These are phyloP conservation scores for Notamacropus eugenii DNA, from an alignment of 2,797 vertebrate genomes.

Conservation along the genomic window DNA sequence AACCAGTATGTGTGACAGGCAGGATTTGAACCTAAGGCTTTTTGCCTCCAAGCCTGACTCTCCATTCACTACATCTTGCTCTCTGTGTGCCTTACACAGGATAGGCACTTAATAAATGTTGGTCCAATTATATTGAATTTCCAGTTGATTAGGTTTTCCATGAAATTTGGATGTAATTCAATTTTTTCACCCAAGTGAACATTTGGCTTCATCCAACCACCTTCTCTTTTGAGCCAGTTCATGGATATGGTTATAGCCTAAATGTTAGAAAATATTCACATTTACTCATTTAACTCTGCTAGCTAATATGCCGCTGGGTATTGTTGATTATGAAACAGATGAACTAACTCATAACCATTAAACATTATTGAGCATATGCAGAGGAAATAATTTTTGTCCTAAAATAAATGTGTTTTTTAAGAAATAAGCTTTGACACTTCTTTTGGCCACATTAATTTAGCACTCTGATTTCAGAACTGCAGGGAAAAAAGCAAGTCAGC, in stretches of 20 bases:
- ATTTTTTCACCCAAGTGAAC: conserved; percentile 48
- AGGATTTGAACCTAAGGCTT: not conserved
- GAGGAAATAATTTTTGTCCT: conserved; percentile 37
- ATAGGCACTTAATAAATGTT: conserved; percentile 28
- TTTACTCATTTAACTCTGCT: conserved; percentile 47
- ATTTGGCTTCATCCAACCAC: conserved; percentile 6
- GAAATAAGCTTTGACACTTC: conserved; percentile 26
- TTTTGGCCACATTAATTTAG: conserved; percentile 40
- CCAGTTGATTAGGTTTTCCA: conserved; percentile 18
- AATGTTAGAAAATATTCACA: conserved; percentile 35
- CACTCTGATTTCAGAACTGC: not conserved
- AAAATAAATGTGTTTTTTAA: conserved; percentile 41
- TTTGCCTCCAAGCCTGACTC: not conserved
- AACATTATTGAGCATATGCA: not conserved
- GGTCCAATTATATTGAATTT: not conserved
- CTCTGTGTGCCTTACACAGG: not conserved
- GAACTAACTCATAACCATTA: conserved; percentile 32
- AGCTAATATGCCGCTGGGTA: conserved; percentile 22
- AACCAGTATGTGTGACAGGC: not conserved
- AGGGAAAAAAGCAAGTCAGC: not conserved
- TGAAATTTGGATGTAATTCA: conserved; percentile 34
- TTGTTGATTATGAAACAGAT: conserved; percentile 47
- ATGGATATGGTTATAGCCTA: conserved; percentile 10
- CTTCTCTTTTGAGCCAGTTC: conserved; percentile 48
- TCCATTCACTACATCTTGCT: not conserved